phyloP scores from a whole-genome alignment of 2,113 vertebrate genomes.

The Pachypanchax playfairii region DNA sequence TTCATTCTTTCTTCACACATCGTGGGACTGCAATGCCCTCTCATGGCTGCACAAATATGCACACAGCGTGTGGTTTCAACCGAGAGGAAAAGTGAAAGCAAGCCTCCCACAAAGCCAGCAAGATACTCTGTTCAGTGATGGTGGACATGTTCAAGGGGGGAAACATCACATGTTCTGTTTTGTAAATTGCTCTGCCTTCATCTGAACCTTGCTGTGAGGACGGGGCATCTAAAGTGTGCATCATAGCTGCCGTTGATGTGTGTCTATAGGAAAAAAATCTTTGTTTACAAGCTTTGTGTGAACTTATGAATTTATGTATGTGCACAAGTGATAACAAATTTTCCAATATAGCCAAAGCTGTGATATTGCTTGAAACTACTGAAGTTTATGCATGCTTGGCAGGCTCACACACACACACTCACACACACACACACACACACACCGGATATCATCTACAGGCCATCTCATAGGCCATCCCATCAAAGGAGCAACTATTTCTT shows the following conservation, averaged over 20 bases:
- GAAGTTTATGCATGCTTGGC: slow-evolving; percentile 49
- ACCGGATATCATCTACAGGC: slow-evolving; percentile 64
- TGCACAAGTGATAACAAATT: slow-evolving; percentile 57
- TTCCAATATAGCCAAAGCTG: slow-evolving; percentile 68
- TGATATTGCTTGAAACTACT: slow-evolving; percentile 57
- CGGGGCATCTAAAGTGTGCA: slow-evolving; percentile 30
- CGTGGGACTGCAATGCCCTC: slow-evolving; percentile 74
- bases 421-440: slow-evolving; percentile 28
- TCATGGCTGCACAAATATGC: slow-evolving; percentile 63
- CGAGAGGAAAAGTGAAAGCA: slow-evolving; percentile 48
- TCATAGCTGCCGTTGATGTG: slow-evolving; percentile 21
- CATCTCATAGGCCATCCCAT: slow-evolving; percentile 72
- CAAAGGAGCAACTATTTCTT: slow-evolving; percentile 66
- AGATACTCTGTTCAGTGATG: slow-evolving; percentile 21
- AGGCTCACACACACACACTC: slow-evolving; percentile 10
- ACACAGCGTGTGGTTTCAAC: slow-evolving; percentile 29
- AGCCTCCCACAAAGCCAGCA: slow-evolving; percentile 35
- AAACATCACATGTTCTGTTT: slow-evolving; percentile 45
- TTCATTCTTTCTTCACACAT: slow-evolving; percentile 50
- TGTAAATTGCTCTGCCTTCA: slow-evolving; percentile 50
- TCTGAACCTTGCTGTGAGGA: slow-evolving; percentile 18
- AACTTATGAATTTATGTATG: slow-evolving; percentile 68
- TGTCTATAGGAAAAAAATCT: slow-evolving; percentile 14
- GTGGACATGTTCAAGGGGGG: slow-evolving; percentile 25
- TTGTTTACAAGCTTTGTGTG: slow-evolving; percentile 60